Conservation (phyloP, 2,797 vertebrate species). For the Macroramphosus scolopax region DNA sequence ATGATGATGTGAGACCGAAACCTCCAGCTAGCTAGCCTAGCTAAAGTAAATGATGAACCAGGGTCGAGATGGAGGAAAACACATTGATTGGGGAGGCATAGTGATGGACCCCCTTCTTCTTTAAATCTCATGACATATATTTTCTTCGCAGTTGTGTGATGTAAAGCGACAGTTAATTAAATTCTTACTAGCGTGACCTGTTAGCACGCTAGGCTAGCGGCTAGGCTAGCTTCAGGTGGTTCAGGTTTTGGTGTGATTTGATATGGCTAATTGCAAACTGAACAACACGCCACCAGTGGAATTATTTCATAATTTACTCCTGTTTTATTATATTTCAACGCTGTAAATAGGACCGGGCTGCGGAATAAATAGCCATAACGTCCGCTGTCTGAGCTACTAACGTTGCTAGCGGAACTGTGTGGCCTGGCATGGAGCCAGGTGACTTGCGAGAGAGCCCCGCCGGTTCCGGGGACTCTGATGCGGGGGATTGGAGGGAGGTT, state of each 20-base stretch:
- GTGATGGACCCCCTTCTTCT: background rate
- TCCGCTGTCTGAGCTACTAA: conserved; percentile 7
- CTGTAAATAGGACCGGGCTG: background rate
- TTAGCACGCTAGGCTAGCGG: conserved; percentile 44
- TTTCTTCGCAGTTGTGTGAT: conserved; percentile 4
- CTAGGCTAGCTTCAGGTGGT: conserved; percentile 26
- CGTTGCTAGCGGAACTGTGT: conserved; percentile 8
- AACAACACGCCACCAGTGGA: background rate
- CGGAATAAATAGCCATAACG: background rate
- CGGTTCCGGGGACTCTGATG: conserved; percentile 78
- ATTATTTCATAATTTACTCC: background rate
- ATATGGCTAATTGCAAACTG: conserved; percentile 35
- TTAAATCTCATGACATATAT: background rate
- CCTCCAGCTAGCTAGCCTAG: conserved; percentile 59
- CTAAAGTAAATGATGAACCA: conserved; percentile 30
- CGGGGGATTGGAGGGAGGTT: conserved; percentile 75
- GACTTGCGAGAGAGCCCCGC: conserved; percentile 80
- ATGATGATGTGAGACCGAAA: conserved; percentile 50
- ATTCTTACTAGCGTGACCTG: conserved; percentile 14
- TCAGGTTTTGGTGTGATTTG: conserved; percentile 15
- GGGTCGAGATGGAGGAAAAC: conserved; percentile 37
- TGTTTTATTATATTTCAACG: background rate
- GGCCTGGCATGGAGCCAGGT: conserved; percentile 77
- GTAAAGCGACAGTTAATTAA: conserved; percentile 5
- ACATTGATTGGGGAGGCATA: conserved; percentile 12